Evolutionary conservation across 2,888 invertebrate genomes (phyloP), one percentile per base, ranked within the genome.

Genomic region (Thecocarcelia acutangulata): DNA sequence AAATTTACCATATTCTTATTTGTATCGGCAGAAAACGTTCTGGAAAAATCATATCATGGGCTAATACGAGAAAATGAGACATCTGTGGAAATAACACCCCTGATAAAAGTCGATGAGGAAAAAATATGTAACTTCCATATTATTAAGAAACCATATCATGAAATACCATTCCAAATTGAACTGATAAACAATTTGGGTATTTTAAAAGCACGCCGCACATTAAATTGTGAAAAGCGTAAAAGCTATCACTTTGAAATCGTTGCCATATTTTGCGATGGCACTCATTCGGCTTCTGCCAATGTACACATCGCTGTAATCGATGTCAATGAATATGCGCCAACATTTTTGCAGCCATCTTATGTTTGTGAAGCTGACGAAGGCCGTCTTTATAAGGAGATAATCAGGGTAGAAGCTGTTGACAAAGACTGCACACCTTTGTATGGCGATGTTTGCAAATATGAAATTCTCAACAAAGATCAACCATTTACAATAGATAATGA

Each of bases 401-500:
- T 98, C 19, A 94, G 97, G 5, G 96, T 99, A 5, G 96, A 97
- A 88, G 98, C 99, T 3, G 94, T 95, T 0, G 99, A 99, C 90
- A 93, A 96, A 68, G 98, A 99, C 91, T 98, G 98, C 91, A 97
- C 98, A n/a, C 97, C 97, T 50, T 84, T 96, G 76, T 98, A 95
- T 90, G 97, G 97, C 0, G 97, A 97, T 89, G 97, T 99, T 70
- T 99, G 99, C 94, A 97, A 97, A 90, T 99, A 98, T 92, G 97
- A 98, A 91, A 97, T 99, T 84, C 92, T 97, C 64, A 98, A 97
- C 0, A 94, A 95, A 83, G 97, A 97, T 85, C 96, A 96, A 85
- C 97, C 97, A 0, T 98, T 98, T 90, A 93, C 94, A 70, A 96
- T 98, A 87, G 97, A 97, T 90, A 96, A 96, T 89, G 97, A 97